Evolutionary conservation across 1,140 invertebrate species (phyloP).

Genomic region (Acromyrmex echinatior): DNA sequence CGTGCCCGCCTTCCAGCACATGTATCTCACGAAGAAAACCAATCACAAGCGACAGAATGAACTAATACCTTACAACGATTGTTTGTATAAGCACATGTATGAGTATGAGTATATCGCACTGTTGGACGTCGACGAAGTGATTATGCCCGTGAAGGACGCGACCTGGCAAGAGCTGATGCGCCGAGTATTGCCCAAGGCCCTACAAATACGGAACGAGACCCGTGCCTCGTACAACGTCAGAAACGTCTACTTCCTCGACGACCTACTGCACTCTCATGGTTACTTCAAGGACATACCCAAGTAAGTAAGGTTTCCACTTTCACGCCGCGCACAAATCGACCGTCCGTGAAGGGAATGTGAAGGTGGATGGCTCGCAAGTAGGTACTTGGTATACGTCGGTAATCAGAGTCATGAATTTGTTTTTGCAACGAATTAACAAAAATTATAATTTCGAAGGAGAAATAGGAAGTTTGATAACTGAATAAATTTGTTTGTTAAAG

Average conservation of each 20-base stretch:
- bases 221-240: conserved; percentile 95
- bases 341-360: conserved; percentile 32
- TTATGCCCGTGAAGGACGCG: conserved; percentile 94
- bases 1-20: conserved; percentile 94
- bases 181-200: conserved; percentile 90
- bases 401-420: conserved; percentile 23
- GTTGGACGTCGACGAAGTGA: conserved; percentile 97
- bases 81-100: conserved; percentile 97
- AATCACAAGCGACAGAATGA: conserved; percentile 98
- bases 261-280: conserved; percentile 93
- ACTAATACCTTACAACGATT: conserved; percentile 98
- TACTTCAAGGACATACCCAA: conserved; percentile 94
- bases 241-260: conserved; percentile 98
- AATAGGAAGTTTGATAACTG: background rate
- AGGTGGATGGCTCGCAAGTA: conserved; percentile 25
- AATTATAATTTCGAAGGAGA: background rate
- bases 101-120: conserved; percentile 96
- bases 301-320: conserved; percentile 74
- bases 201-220: conserved; percentile 91
- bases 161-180: conserved; percentile 94
- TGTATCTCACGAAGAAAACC: conserved; percentile 95
- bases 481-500: background rate
- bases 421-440: conserved; percentile 17
- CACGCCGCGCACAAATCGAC: conserved; percentile 35
- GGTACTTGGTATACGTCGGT: background rate